Base-by-base conservation (phyloP, 2,797 vertebrate genomes). In the Cottoperca gobio region DNA sequence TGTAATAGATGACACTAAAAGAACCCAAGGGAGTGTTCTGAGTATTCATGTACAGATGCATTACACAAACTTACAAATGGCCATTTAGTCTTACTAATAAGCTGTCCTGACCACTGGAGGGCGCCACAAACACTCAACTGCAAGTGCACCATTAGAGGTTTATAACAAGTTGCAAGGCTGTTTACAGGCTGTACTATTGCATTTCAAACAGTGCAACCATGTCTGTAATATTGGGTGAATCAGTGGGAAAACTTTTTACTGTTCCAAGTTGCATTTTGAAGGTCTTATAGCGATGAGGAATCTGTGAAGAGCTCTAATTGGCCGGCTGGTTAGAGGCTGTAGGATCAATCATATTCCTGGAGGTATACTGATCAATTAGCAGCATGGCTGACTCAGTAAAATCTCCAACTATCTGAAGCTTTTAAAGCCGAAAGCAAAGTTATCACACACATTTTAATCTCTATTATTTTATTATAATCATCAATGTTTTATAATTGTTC, bases 281-380 rank as follows among this genome's bases (percentile, higher is more conserved):
- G 50, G 16, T 13, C 19, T 37, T 43, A 46, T 40, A 2, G 46
- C 55, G 31, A 40, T 17, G 64, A 57, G 31, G 50, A 67, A 73
- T 63, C 49, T 24, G 33, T 17, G 65, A 76, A 55, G 63, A 52
- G 68, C 45, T 3, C 61, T 88, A 73, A 85, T 78, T 86, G 70
- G 66, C 76, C 24, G 64, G 42, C 21, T n/a, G 13, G 26, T 50
- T 62, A 39, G 17, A 64, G 63, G 21, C 54, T 50, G 58, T 23
- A 59, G 57, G 71, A 84, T 83, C 69, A 65, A 24, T 81, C n/a
- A 35, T 10, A 33, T 64, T 75, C 78, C 63, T 65, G 70, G 54
- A 76, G 71, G 73, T 17, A 42, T 16, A 42, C 23, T 16, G 72
- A 84, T 88, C 87, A 53, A 89, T 88, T 48, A 28, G 35, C n/a